A percentile compares a stretch with the other conserved stretches of the same genome.
phyloP scores from a whole-genome alignment of 2,888 invertebrate genomes.

The Leistus spinibarbis region DNA sequence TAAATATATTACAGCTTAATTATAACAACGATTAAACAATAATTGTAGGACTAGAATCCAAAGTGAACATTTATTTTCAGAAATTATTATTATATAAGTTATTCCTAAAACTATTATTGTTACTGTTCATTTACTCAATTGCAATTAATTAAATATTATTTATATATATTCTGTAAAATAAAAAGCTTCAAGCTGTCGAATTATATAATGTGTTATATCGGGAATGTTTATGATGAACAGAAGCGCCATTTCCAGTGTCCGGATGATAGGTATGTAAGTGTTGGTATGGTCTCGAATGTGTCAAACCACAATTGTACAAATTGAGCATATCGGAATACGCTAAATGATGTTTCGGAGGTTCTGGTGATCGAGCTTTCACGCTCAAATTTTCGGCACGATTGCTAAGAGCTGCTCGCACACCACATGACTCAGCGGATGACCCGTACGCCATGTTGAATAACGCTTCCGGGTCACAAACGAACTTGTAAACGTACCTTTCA shows the following conservation, averaged over 20 bases:
- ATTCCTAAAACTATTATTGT: neutral
- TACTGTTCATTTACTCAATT: neutral
- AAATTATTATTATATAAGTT: too few relatives aligned
- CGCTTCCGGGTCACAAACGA: conserved; percentile 93
- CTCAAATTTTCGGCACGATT: conserved; percentile 52
- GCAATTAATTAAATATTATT: neutral
- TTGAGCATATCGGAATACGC: conserved; percentile 58
- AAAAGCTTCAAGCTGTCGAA: conserved; percentile 18
- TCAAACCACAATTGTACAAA: conserved; percentile 56
- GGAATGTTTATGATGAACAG: conserved; percentile 44
- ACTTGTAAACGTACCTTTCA: conserved; percentile 95
- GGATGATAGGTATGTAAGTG: conserved; percentile 56
- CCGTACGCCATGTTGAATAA: conserved; percentile 83
- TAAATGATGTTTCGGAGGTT: conserved; percentile 51
- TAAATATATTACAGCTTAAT: conserved; percentile 29
- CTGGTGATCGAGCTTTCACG: conserved; percentile 47
- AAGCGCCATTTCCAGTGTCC: conserved; percentile 41
- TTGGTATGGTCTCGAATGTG: conserved; percentile 54
- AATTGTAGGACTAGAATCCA: neutral
- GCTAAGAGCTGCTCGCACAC: conserved; percentile 46
- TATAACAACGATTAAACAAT: neutral
- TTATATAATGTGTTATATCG: conserved; percentile 43
- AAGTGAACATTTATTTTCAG: conserved; percentile 2
- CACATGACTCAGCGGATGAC: conserved; percentile 47
- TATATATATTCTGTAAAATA: neutral